Conservation (phyloP, 1,140 invertebrate genomes). For the Apis laboriosa region DNA sequence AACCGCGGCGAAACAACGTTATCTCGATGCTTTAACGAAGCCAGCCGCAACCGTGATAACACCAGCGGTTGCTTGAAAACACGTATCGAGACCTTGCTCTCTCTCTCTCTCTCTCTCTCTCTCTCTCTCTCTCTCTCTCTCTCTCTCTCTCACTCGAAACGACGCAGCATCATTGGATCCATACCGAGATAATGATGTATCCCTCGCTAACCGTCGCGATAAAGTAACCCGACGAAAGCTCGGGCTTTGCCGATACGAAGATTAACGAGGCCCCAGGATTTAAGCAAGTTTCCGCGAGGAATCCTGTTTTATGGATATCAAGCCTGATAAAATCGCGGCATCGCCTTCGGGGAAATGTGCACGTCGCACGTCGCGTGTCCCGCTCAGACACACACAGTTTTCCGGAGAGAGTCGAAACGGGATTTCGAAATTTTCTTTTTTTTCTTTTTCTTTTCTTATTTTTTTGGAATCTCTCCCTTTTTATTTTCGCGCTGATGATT, state of each 20-base stretch:
- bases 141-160: not conserved
- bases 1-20: slow-evolving; percentile 25
- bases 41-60: slow-evolving; percentile 37
- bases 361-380: too few relatives aligned
- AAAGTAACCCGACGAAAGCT: slow-evolving; percentile 2
- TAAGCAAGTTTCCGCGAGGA: slow-evolving; percentile 1
- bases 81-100: not conserved
- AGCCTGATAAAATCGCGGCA: not conserved
- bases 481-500: not conserved
- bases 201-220: slow-evolving; percentile 16
- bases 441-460: too few relatives aligned
- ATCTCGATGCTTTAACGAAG: slow-evolving; percentile 39
- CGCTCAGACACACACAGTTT: not conserved
- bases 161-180: not conserved
- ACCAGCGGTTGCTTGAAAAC: not conserved
- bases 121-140: not conserved
- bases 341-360: too few relatives aligned
- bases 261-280: slow-evolving; percentile 38
- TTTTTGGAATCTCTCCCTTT: not conserved
- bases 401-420: not conserved
- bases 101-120: not conserved
- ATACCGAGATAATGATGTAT: slow-evolving; percentile 24
- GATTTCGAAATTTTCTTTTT: not conserved
- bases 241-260: slow-evolving; percentile 27
- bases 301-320: not conserved